phyloP scores from a whole-genome alignment of 2,797 vertebrate species.

The Geotrypetes seraphini region DNA sequence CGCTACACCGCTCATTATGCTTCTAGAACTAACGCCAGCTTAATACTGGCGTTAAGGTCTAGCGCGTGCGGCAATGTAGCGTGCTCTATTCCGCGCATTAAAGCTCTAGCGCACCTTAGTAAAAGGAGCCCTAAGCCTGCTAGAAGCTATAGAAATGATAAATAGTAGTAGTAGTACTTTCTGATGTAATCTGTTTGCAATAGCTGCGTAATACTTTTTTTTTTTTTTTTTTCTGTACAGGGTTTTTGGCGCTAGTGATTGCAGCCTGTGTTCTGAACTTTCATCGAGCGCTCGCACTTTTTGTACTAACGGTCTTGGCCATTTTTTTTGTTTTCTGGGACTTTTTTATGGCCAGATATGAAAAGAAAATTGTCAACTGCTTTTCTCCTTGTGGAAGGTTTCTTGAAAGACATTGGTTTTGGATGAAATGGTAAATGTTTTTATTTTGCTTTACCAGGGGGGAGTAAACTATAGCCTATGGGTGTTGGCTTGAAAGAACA shows the following conservation, averaged over 20 bases:
- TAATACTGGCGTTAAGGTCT: too few species aligned
- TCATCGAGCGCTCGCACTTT: constrained; percentile 57
- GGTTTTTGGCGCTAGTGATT: constrained; percentile 50
- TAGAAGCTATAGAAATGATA: too few species aligned
- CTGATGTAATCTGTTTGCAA: too few species aligned
- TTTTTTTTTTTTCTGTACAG: constrained; percentile 46
- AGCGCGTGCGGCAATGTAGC: too few species aligned
- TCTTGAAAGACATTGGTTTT: constrained; percentile 49
- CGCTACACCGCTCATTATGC: too few species aligned
- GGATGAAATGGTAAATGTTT: constrained; percentile 67
- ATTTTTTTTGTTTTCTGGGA: constrained; percentile 72
- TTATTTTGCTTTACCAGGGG: neutral
- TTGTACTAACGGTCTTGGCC: constrained; percentile 53
- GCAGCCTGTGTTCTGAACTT: constrained; percentile 71
- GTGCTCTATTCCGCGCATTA: too few species aligned
- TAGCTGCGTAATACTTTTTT: neutral
- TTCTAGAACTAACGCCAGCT: too few species aligned
- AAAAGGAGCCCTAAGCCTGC: too few species aligned
- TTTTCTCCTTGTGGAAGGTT: constrained; percentile 37
- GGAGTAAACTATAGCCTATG: neutral
- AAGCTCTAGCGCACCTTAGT: too few species aligned
- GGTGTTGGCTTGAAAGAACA: neutral
- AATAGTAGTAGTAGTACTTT: too few species aligned
- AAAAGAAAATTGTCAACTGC: constrained; percentile 37
- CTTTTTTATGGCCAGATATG: constrained; percentile 55